Conservation (phyloP, 2,113 vertebrate species). For the Nerophis lumbriciformis region DNA sequence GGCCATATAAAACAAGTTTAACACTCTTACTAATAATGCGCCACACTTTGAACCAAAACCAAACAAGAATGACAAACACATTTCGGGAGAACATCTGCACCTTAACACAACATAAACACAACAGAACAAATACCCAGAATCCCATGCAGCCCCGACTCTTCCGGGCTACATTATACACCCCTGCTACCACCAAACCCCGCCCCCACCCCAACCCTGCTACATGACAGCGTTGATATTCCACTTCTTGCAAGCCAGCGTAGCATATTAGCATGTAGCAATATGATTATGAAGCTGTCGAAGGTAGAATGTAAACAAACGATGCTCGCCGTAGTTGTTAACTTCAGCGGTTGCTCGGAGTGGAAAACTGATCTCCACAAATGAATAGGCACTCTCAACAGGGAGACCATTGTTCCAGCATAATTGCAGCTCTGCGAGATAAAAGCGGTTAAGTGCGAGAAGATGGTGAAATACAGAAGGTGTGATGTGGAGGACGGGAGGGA, state of each 20-base stretch:
- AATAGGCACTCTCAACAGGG: not conserved
- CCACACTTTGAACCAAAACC: no score
- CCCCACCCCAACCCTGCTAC: no score
- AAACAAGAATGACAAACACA: no score
- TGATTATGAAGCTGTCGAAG: not conserved
- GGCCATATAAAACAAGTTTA: no score
- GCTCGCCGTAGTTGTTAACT: not conserved
- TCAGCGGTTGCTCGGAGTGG: not conserved
- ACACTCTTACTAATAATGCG: no score
- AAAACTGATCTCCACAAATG: constrained; percentile 1
- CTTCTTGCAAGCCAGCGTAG: not conserved
- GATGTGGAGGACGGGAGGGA: constrained; percentile 7
- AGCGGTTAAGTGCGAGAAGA: constrained; percentile 7
- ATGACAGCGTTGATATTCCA: not conserved
- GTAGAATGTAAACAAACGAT: not conserved
- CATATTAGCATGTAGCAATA: not conserved
- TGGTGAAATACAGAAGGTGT: constrained; percentile 9
- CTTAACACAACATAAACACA: no score
- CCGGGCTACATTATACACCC: no score
- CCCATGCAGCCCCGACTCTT: no score
- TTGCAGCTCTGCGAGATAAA: constrained; percentile 9
- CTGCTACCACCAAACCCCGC: no score
- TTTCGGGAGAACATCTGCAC: no score
- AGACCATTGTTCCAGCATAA: constrained; percentile 22
- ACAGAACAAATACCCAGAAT: no score